A percentile compares a stretch with the other conserved stretches of the same genome.
Conservation (phyloP, 2,888 invertebrate species). For the Leistus spinibarbis region DNA sequence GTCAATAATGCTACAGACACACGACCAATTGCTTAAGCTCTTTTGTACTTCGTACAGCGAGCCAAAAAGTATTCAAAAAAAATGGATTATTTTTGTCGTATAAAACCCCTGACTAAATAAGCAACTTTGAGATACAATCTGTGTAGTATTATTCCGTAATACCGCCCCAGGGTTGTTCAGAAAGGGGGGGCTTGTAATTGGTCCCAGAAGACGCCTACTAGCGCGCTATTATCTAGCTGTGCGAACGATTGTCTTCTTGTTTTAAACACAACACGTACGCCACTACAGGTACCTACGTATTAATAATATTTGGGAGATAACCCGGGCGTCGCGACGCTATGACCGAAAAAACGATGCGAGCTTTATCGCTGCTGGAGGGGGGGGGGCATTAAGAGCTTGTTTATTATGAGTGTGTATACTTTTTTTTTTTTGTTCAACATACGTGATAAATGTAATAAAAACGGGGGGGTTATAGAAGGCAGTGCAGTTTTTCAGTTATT, state of each 20-base stretch:
- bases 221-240: neutral
- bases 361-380: neutral
- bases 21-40: too few relatives aligned
- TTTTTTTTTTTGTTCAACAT: too few relatives aligned
- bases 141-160: neutral
- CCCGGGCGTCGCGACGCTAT: neutral
- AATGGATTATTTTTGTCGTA: too few relatives aligned
- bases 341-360: neutral
- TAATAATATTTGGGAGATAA: neutral
- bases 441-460: neutral
- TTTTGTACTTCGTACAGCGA: too few relatives aligned
- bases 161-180: neutral
- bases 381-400: neutral
- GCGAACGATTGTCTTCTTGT: too few relatives aligned
- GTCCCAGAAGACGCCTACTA: neutral
- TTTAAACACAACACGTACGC: neutral
- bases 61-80: too few relatives aligned
- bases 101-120: too few relatives aligned
- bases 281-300: neutral
- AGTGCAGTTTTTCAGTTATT: neutral
- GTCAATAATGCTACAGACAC: too few relatives aligned
- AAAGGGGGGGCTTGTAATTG: neutral
- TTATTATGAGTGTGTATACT: neutral
- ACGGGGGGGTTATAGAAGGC: neutral
- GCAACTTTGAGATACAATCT: too few relatives aligned